Percentiles rank a stretch among this genome's conserved stretches.
These are phyloP conservation scores for Marisa cornuarietis DNA, from an alignment of 1,140 invertebrate species.

Conservation along the genomic window DNA sequence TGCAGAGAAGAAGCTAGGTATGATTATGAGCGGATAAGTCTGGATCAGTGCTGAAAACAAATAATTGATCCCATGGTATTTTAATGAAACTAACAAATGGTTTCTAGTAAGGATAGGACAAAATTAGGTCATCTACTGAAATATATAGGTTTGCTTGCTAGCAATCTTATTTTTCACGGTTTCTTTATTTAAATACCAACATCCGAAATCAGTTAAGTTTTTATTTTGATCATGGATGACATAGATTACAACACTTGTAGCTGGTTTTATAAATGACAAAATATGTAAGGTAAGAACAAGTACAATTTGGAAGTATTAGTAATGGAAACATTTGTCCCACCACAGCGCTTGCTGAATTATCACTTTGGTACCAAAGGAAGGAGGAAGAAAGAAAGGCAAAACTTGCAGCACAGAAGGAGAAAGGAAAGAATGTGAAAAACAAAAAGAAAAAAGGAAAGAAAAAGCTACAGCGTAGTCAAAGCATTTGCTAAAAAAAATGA, in stretches of 20 bases:
- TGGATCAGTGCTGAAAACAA: too few relatives aligned
- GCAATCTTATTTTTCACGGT: not conserved
- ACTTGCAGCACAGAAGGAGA: constrained; percentile 21
- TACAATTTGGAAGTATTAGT: not conserved
- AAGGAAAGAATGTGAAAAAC: constrained; percentile 34
- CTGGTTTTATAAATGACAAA: not conserved
- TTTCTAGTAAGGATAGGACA: too few relatives aligned
- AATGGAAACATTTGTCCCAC: constrained; percentile 7
- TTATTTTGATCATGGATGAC: not conserved
- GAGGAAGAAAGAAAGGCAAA: constrained; percentile 44
- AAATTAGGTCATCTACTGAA: too few relatives aligned
- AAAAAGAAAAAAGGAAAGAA: constrained; percentile 39
- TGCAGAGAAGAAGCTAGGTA: constrained; percentile 49
- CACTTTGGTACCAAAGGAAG: constrained; percentile 42
- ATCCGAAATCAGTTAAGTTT: not conserved
- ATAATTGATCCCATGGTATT: too few relatives aligned
- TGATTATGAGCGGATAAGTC: not conserved
- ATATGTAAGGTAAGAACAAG: not conserved
- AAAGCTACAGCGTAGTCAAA: constrained; percentile 28
- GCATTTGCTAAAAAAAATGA: constrained; percentile 13
- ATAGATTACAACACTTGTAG: not conserved
- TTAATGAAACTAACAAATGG: too few relatives aligned
- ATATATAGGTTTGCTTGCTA: not conserved
- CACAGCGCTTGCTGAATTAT: constrained; percentile 46
- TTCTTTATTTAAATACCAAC: not conserved